Percentiles rank a stretch among this genome's conserved stretches.
These are phyloP conservation scores for Anseranas semipalmata DNA, from an alignment of 2,113 vertebrate genomes.

Conservation along the genomic window DNA sequence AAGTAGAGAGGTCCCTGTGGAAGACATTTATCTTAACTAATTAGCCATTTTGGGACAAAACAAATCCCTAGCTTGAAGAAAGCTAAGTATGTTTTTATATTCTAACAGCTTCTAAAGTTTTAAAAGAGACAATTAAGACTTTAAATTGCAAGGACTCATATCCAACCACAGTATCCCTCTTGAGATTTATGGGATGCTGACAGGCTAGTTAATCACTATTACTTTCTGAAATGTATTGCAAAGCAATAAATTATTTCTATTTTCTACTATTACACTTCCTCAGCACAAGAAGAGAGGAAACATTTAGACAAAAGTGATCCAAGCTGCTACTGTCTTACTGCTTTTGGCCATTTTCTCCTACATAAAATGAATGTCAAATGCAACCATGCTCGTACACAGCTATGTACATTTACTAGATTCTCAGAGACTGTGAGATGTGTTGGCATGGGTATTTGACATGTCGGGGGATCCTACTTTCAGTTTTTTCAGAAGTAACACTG, in stretches of 20 bases:
- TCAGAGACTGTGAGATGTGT: not conserved
- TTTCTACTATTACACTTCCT: not conserved
- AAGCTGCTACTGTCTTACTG: not conserved
- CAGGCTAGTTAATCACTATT: not conserved
- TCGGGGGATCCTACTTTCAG: not conserved
- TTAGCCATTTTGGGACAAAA: not conserved
- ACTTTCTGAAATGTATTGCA: not conserved
- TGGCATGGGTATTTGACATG: not conserved
- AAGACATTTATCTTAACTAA: constrained; percentile 29
- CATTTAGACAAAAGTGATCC: not conserved
- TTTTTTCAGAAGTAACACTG: not conserved
- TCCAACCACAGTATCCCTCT: not conserved
- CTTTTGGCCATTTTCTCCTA: not conserved
- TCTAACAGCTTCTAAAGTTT: not conserved
- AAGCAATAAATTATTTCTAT: not conserved
- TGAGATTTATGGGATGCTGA: not conserved
- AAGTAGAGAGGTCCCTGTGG: not conserved
- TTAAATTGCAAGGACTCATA: not conserved
- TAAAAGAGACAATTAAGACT: not conserved
- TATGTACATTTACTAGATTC: not conserved
- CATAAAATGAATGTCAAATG: not conserved
- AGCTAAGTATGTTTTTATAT: not conserved
- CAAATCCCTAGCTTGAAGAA: not conserved
- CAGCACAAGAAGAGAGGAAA: not conserved
- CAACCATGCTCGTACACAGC: not conserved